Evolutionary conservation across 2,888 invertebrate species (phyloP).

Genomic region (Homarus gammarus): DNA sequence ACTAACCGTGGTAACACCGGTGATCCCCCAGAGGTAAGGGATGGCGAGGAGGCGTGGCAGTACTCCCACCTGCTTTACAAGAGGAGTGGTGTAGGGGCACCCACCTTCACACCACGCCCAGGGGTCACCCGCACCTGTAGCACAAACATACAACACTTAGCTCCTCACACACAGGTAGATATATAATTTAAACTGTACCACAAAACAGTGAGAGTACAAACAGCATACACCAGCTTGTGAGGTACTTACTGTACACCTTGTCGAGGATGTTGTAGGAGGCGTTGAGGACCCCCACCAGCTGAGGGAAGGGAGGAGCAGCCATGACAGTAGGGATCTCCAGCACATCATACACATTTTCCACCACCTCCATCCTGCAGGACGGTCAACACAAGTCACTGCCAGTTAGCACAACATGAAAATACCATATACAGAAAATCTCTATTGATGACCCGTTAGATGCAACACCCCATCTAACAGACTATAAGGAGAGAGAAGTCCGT

Average conservation of each 20-base stretch:
- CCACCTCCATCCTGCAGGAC: slow-evolving; percentile 11
- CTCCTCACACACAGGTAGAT: too few species aligned
- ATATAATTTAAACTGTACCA: too few species aligned
- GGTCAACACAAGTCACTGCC: neutral
- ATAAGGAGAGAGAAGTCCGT: too few species aligned
- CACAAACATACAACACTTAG: too few species aligned
- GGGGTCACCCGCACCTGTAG: slow-evolving; percentile 6
- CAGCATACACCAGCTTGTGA: neutral
- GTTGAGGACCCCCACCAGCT: slow-evolving; percentile 13
- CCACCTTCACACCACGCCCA: slow-evolving; percentile 27
- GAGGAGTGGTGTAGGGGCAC: slow-evolving; percentile 5
- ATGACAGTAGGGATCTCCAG: neutral
- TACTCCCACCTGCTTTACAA: neutral
- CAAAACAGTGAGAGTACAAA: too few species aligned
- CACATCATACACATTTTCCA: neutral
- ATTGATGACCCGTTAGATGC: too few species aligned
- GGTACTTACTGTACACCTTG: neutral
- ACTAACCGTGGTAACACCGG: neutral
- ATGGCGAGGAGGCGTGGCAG: slow-evolving; percentile 41
- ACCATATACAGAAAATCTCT: too few species aligned
- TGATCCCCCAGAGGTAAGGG: slow-evolving; percentile 19
- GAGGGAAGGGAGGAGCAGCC: slow-evolving; percentile 18
- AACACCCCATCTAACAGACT: too few species aligned
- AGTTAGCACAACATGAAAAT: neutral
- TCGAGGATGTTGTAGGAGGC: neutral